A percentile compares a stretch with the other conserved stretches of the same genome.
These are phyloP conservation scores for Coelinius sp. DNA, from an alignment of 2,888 invertebrate species.

Conservation along the genomic window DNA sequence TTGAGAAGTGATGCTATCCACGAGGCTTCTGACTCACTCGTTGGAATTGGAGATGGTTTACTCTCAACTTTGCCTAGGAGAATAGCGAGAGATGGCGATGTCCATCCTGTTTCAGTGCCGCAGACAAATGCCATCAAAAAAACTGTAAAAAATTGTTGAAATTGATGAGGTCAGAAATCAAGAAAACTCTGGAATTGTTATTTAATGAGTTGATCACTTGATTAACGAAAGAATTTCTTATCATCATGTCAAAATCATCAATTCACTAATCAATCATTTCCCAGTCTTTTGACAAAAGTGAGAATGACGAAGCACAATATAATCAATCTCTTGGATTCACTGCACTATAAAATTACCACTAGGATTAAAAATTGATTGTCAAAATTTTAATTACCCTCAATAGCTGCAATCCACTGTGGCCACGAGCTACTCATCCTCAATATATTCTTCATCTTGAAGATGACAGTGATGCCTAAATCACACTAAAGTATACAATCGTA, in stretches of 20 bases:
- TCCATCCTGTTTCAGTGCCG: conserved; percentile 52
- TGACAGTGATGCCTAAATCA: background rate
- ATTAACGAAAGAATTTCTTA: too few species aligned
- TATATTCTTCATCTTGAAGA: background rate
- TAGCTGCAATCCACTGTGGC: conserved; percentile 46
- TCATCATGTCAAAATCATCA: too few species aligned
- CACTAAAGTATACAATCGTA: background rate
- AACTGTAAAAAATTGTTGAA: background rate
- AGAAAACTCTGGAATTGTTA: too few species aligned
- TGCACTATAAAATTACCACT: too few species aligned
- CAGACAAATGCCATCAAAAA: conserved; percentile 4
- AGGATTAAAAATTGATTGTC: background rate
- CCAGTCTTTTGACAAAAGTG: too few species aligned
- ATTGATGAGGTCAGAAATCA: background rate
- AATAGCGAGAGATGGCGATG: conserved; percentile 58
- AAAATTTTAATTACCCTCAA: conserved; percentile 33
- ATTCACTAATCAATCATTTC: too few species aligned
- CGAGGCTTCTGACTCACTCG: conserved; percentile 45
- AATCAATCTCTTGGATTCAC: too few species aligned
- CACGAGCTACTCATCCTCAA: conserved; percentile 40
- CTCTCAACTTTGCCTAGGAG: conserved; percentile 45
- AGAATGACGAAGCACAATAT: too few species aligned
- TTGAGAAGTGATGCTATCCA: conserved; percentile 46
- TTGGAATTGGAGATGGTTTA: conserved; percentile 39
- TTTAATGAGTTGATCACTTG: too few species aligned